Evolutionary conservation across 2,797 vertebrate species (phyloP), one percentile per base, ranked within the genome.

Genomic region (Eulemur albifrons): DNA sequence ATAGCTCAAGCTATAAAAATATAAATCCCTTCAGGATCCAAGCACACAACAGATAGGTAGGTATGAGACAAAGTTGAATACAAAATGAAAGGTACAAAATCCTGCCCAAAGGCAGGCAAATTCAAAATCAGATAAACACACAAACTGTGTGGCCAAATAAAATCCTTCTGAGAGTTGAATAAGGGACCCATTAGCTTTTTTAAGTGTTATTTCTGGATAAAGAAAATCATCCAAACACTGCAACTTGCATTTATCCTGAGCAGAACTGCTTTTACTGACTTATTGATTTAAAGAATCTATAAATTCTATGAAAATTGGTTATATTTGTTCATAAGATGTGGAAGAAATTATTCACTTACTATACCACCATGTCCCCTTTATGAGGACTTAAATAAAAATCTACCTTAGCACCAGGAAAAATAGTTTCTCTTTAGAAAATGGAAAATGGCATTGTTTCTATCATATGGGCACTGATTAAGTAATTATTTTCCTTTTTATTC

Each of bases 201-300:
- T 85, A 91, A 92, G 45, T 92, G 57, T 88, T 73, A 91, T 17
- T 94, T 93, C 63, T 93, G 73, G 93, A 88, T 88, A n/a, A 81
- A 75, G 30, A 75, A 79, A 35, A 79, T 15, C 35, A 94, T 8
- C 40, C 4, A 63, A 91, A 79, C 7, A 43, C 25, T 84, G 27
- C 45, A 95, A 93, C 17, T 75, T 83, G 30, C 9, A 94, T 67
- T 73, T 65, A 93, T 82, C 27, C 40, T 54, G 1, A 88, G 14
- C 5, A 83, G 12, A 93, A 45, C 2, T 30, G 61, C 75, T 80
- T 84, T 72, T 81, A 57, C 35, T 86, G 32, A 73, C 18, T 83
- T 84, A 79, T 25, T 79, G 21, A 73, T 35, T 67, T 83, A 76
- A 7, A 70, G 35, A 90, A 84, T 50, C 50, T 54, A 72, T 32